Percentiles rank a stretch among this genome's conserved stretches.
These are phyloP conservation scores for Pitangus sulphuratus DNA, from an alignment of 2,797 vertebrate species.

Conservation along the genomic window DNA sequence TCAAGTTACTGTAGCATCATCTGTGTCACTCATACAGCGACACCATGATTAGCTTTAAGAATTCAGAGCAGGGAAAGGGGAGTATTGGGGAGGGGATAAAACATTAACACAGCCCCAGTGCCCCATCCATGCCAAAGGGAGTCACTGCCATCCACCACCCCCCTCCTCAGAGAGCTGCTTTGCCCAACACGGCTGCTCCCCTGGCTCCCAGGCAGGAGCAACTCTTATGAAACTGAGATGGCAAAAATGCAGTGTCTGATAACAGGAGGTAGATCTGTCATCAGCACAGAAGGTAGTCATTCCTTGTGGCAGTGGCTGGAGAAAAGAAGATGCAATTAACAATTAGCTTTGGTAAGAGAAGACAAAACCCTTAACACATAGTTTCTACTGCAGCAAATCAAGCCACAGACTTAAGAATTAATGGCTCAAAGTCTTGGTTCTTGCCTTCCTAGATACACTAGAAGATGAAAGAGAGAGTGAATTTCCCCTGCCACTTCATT, in stretches of 20 bases:
- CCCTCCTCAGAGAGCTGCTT: neutral
- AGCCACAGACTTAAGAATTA: slow-evolving; percentile 15
- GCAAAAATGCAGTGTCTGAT: slow-evolving; percentile 14
- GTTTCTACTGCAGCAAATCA: slow-evolving; percentile 29
- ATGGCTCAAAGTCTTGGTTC: neutral
- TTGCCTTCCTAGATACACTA: slow-evolving; percentile 4
- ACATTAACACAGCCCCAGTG: neutral
- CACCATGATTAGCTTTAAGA: neutral
- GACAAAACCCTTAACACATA: slow-evolving; percentile 6
- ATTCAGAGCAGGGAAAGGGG: neutral
- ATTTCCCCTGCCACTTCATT: slow-evolving; percentile 27
- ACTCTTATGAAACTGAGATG: slow-evolving; percentile 4
- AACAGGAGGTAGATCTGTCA: slow-evolving; percentile 45
- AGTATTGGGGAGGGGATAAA: neutral
- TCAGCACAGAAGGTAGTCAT: slow-evolving; percentile 17
- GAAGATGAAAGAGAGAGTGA: slow-evolving; percentile 42
- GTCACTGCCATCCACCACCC: neutral
- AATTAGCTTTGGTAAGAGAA: slow-evolving; percentile 59
- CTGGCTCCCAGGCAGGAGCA: slow-evolving; percentile 3
- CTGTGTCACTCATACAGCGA: neutral
- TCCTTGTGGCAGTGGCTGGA: slow-evolving; percentile 9
- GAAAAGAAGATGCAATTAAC: slow-evolving; percentile 59
- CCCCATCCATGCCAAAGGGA: neutral
- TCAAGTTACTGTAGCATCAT: neutral
- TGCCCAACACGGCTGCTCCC: neutral